Evolutionary conservation across 2,797 vertebrate species (phyloP).

Genomic region (Thunnus albacares): DNA sequence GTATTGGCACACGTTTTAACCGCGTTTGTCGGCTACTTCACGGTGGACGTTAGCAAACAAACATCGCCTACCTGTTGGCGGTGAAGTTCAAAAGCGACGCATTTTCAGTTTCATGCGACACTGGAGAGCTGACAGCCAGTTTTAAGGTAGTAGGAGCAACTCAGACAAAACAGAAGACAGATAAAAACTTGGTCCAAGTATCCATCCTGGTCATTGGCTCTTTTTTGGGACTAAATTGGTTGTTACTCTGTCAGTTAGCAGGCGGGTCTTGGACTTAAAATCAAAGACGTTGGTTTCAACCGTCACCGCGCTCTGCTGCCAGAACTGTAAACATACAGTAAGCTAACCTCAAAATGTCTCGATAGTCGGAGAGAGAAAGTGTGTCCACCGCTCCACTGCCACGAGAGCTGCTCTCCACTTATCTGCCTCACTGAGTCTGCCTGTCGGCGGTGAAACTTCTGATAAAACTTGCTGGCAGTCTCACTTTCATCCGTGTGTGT

Average conservation of each 20-base stretch:
- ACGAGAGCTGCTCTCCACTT: conserved; percentile 23
- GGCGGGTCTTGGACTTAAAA: not conserved
- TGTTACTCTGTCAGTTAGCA: not conserved
- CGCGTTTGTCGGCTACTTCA: not conserved
- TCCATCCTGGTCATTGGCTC: not conserved
- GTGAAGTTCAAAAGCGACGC: conserved; percentile 45
- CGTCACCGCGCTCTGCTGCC: conserved; percentile 24
- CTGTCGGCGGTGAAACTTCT: conserved; percentile 37
- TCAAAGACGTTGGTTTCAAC: not conserved
- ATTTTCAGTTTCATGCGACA: conserved; percentile 23
- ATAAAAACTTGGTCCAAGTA: not conserved
- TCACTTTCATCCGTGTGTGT: conserved; percentile 50
- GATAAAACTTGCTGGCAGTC: conserved; percentile 49
- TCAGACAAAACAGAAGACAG: not conserved
- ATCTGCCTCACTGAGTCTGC: conserved; percentile 21
- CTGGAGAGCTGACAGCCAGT: not conserved
- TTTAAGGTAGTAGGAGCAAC: not conserved
- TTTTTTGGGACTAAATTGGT: not conserved
- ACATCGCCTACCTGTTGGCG: conserved; percentile 66
- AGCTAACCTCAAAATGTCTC: conserved; percentile 1
- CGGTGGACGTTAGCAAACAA: not conserved
- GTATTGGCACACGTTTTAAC: not conserved
- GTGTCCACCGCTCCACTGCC: conserved; percentile 3
- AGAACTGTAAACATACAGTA: not conserved
- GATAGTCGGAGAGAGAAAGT: conserved; percentile 2